Percentiles rank a stretch among this genome's conserved stretches.
Conservation (phyloP, 2,113 vertebrate species). For the Pleuronectes platessa region DNA sequence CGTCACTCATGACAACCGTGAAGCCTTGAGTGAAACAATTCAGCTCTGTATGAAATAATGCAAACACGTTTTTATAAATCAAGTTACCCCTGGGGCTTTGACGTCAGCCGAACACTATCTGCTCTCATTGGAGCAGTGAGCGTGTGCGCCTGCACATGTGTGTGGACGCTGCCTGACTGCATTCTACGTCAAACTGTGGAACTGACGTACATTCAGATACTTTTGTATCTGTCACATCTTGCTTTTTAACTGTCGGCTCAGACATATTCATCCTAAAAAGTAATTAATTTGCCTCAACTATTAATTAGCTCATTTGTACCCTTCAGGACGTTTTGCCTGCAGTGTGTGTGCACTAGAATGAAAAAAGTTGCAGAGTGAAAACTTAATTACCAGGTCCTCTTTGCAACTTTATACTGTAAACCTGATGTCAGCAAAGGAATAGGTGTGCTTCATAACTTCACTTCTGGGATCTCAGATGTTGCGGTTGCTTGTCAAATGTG, state of each 20-base stretch:
- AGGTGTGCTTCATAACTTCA: background rate
- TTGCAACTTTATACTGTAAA: background rate
- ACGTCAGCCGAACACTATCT: slow-evolving; percentile 23
- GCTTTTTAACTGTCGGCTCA: background rate
- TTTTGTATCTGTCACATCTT: background rate
- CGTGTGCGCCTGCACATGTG: slow-evolving; percentile 8
- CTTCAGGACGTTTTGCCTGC: too few species aligned
- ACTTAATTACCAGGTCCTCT: background rate
- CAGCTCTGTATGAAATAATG: slow-evolving; percentile 22
- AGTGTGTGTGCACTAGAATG: background rate
- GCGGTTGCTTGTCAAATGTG: slow-evolving; percentile 47
- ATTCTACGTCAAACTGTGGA: slow-evolving; percentile 14
- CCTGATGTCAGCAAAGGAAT: background rate
- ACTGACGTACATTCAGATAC: background rate
- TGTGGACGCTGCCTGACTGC: background rate
- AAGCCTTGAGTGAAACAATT: slow-evolving; percentile 5
- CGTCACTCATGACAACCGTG: background rate
- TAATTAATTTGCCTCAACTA: background rate
- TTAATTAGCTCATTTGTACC: too few species aligned
- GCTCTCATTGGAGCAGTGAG: background rate
- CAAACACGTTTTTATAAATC: slow-evolving; percentile 11
- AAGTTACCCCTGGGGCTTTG: slow-evolving; percentile 18
- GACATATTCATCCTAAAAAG: background rate
- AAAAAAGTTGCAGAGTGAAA: background rate
- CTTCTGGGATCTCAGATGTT: background rate